phyloP scores from a whole-genome alignment of 2,113 vertebrate species.

The Sebastes schlegelii region DNA sequence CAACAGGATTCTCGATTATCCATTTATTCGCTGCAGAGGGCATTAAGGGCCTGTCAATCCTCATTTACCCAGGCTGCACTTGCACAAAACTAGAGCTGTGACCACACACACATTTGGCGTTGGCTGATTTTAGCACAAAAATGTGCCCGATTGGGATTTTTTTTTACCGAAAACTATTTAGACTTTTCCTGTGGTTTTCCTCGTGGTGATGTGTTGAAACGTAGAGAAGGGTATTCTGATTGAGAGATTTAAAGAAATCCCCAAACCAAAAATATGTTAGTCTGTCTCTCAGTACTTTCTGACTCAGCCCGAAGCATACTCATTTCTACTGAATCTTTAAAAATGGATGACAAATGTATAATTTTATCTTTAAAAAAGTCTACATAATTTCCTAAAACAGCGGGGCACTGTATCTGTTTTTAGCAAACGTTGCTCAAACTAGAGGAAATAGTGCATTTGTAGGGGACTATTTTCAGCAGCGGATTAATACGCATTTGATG shows the following conservation, averaged over 20 bases:
- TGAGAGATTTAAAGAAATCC: not conserved
- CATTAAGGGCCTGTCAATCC: conserved; percentile 77
- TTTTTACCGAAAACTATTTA: not conserved
- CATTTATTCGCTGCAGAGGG: conserved; percentile 76
- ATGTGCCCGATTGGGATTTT: not conserved
- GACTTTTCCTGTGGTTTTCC: not conserved
- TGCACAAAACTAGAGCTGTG: conserved; percentile 33
- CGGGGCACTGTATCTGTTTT: no score
- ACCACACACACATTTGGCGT: conserved; percentile 45
- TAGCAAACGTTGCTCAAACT: no score
- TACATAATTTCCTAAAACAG: not conserved
- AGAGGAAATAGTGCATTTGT: no score
- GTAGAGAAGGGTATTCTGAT: not conserved
- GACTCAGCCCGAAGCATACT: not conserved
- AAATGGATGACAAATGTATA: not conserved
- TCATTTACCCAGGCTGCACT: conserved; percentile 63
- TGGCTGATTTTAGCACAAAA: conserved; percentile 27
- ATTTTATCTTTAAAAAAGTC: not conserved
- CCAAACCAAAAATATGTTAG: no score
- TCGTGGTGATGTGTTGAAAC: not conserved
- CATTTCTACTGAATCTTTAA: not conserved
- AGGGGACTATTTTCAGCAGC: no score
- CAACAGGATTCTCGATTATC: conserved; percentile 77
- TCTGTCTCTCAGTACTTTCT: not conserved
- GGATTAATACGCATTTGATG: no score